These are phyloP conservation scores for Phylloscopus collybita DNA, from an alignment of 2,797 vertebrate genomes.

Conservation along the genomic window DNA sequence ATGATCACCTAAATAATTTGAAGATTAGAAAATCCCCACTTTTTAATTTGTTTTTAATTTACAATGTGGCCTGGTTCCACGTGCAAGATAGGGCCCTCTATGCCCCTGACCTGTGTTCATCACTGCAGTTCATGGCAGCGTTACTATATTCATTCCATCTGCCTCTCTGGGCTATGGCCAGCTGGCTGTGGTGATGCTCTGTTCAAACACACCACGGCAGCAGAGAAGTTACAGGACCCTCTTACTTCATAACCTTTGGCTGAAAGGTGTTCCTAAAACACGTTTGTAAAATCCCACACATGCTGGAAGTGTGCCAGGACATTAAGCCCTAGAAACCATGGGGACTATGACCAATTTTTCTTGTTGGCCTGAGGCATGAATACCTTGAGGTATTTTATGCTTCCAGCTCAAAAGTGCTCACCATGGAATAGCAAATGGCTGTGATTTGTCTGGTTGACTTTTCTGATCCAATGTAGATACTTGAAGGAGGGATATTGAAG, in stretches of 20 bases:
- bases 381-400: not conserved
- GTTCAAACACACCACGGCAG: not conserved
- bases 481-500: not conserved
- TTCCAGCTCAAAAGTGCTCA: not conserved
- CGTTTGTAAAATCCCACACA: not conserved
- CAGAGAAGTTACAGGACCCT: not conserved
- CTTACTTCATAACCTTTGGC: not conserved
- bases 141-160: not conserved
- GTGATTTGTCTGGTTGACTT: not conserved
- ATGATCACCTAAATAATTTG: not conserved
- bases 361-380: not conserved
- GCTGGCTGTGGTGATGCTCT: not conserved
- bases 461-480: not conserved
- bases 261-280: not conserved
- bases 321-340: not conserved
- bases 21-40: not conserved
- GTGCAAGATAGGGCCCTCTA: not conserved
- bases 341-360: not conserved
- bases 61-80: not conserved
- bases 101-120: not conserved
- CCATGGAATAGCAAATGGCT: not conserved
- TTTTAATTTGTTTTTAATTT: not conserved
- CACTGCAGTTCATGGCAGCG: accelerated
- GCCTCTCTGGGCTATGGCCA: not conserved
- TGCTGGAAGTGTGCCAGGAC: not conserved